Evolutionary conservation across 1,140 invertebrate genomes (phyloP).

Genomic region (Augochlora pura): DNA sequence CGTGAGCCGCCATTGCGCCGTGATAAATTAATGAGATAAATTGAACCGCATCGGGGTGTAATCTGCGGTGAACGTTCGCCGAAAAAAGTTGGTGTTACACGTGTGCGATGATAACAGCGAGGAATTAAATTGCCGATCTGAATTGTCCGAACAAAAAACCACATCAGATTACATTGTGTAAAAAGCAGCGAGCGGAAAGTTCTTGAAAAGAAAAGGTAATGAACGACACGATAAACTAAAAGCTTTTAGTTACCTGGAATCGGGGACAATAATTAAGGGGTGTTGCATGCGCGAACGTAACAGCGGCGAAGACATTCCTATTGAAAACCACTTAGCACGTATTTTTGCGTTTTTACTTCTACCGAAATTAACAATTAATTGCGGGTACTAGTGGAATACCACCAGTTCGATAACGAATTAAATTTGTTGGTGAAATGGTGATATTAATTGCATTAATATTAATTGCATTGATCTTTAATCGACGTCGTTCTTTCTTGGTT

Average conservation of each 20-base stretch:
- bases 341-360: background rate
- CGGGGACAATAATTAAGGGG: background rate
- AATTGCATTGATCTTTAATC: too few species aligned
- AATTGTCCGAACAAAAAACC: background rate
- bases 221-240: conserved; percentile 2
- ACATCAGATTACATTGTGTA: background rate
- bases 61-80: background rate
- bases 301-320: background rate
- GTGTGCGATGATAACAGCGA: background rate
- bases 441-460: too few species aligned
- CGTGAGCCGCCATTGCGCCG: background rate
- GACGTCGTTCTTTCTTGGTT: too few species aligned
- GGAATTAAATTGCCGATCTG: background rate
- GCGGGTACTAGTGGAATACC: too few species aligned
- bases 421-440: too few species aligned
- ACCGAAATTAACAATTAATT: too few species aligned
- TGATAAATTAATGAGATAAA: conserved; percentile 28
- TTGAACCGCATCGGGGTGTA: background rate
- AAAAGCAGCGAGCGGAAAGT: background rate
- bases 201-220: conserved; percentile 12
- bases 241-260: background rate
- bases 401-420: too few species aligned
- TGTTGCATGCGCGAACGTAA: background rate
- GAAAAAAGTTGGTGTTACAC: background rate
- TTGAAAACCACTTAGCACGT: background rate